These are phyloP conservation scores for Dendroctonus ponderosae DNA, from an alignment of 1,140 invertebrate genomes.

Conservation along the genomic window DNA sequence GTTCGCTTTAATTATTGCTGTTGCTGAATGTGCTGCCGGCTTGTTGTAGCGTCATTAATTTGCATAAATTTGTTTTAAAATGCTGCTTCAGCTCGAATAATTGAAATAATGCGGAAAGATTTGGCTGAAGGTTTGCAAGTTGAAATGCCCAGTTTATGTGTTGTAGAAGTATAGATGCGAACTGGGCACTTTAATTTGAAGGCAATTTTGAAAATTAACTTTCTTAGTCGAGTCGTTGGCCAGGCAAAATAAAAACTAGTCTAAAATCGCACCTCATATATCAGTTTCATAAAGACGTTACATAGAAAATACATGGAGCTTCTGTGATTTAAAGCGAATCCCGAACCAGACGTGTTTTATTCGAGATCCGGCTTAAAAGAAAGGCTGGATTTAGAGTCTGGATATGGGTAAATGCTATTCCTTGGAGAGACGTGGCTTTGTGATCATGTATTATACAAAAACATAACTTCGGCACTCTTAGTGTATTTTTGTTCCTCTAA, in stretches of 20 bases:
- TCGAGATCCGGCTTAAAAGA: constrained; percentile 18
- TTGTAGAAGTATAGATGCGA: too few relatives aligned
- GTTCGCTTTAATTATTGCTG: too few relatives aligned
- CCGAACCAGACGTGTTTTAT: constrained; percentile 15
- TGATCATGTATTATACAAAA: constrained; percentile 12
- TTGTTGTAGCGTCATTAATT: too few relatives aligned
- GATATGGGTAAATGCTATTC: constrained; percentile 4
- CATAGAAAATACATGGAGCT: constrained; percentile 11
- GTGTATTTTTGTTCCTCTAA: background rate
- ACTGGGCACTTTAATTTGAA: too few relatives aligned
- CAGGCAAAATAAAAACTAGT: background rate
- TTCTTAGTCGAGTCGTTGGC: too few relatives aligned
- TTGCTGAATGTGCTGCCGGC: too few relatives aligned
- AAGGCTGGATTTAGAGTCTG: constrained; percentile 11
- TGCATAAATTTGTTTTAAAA: too few relatives aligned
- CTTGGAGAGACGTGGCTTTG: background rate
- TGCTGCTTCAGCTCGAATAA: too few relatives aligned
- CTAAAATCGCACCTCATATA: constrained; percentile 2
- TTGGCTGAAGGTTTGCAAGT: too few relatives aligned
- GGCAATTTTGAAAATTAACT: too few relatives aligned
- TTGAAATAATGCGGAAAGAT: too few relatives aligned
- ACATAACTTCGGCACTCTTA: constrained; percentile 1
- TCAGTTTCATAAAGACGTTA: constrained; percentile 1
- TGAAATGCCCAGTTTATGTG: too few relatives aligned
- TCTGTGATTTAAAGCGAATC: constrained; percentile 5